phyloP scores from a whole-genome alignment of 1,140 invertebrate species.

The Pseudachorutes palmiensis region DNA sequence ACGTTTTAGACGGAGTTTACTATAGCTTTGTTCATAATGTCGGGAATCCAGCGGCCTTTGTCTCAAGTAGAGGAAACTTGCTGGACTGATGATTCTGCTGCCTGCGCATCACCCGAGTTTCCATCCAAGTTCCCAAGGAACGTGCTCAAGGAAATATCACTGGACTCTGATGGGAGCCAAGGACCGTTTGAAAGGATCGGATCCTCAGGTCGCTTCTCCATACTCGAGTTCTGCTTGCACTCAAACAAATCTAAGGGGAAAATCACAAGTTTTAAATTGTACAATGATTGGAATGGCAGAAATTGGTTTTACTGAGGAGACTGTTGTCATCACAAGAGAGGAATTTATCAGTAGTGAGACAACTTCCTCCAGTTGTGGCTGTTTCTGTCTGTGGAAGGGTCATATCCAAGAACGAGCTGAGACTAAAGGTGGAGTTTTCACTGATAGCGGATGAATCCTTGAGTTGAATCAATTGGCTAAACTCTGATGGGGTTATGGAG shows the following conservation, averaged over 20 bases:
- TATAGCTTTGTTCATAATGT: too few relatives aligned
- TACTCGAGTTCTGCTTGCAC: background rate
- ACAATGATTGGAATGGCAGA: background rate
- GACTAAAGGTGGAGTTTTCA: constrained; percentile 24
- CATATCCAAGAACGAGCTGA: constrained; percentile 38
- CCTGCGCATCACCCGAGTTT: background rate
- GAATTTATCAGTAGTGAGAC: constrained; percentile 1
- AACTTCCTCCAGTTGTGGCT: background rate
- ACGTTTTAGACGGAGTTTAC: too few relatives aligned
- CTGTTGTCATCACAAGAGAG: constrained; percentile 11
- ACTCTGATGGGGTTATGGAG: constrained; percentile 9
- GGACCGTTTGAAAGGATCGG: background rate
- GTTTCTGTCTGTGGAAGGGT: constrained; percentile 24
- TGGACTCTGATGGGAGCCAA: background rate
- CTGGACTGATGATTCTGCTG: too few relatives aligned
- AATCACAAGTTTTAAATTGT: background rate
- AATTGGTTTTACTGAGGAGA: background rate
- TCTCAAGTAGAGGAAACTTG: too few relatives aligned
- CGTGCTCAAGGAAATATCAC: background rate
- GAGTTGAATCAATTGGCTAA: constrained; percentile 24
- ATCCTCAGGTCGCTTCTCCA: background rate
- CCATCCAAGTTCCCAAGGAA: background rate
- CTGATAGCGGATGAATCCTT: background rate
- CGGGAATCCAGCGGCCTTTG: too few relatives aligned
- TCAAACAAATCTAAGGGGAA: background rate